Evolutionary conservation across 2,797 vertebrate genomes (phyloP).

Genomic region (Enteromius afrohamiltoni): DNA sequence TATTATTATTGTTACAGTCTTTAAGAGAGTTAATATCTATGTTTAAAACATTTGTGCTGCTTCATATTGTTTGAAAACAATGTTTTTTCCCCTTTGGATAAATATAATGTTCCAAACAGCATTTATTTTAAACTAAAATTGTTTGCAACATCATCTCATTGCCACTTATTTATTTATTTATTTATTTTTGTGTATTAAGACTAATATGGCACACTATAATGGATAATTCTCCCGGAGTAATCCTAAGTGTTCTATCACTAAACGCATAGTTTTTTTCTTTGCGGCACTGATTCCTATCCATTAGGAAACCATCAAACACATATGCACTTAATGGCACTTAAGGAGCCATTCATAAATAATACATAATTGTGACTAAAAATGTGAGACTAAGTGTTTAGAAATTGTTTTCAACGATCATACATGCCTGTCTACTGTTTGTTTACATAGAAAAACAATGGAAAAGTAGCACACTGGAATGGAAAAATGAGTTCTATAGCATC

Average conservation of each 20-base stretch:
- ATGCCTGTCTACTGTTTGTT: neutral
- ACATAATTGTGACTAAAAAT: too few relatives aligned
- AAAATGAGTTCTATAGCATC: neutral
- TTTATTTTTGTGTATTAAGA: neutral
- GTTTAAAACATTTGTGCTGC: neutral
- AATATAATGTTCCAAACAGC: neutral
- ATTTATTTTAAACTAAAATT: neutral
- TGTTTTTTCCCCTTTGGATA: neutral
- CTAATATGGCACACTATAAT: neutral
- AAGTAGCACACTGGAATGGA: neutral
- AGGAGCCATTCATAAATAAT: neutral
- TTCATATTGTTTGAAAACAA: neutral
- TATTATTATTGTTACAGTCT: too few relatives aligned
- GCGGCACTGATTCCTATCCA: neutral
- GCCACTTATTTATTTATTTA: neutral
- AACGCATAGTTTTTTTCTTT: neutral
- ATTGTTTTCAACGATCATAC: too few relatives aligned
- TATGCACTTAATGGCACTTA: neutral
- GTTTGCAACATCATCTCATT: neutral
- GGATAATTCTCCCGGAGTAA: neutral
- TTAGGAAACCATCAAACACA: conserved; percentile 1
- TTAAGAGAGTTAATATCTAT: too few relatives aligned
- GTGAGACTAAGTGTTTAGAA: too few relatives aligned
- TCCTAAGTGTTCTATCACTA: conserved; percentile 7
- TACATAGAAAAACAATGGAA: neutral